These are phyloP conservation scores for Choreutis nemorana DNA, from an alignment of 2,888 invertebrate species.

Conservation along the genomic window DNA sequence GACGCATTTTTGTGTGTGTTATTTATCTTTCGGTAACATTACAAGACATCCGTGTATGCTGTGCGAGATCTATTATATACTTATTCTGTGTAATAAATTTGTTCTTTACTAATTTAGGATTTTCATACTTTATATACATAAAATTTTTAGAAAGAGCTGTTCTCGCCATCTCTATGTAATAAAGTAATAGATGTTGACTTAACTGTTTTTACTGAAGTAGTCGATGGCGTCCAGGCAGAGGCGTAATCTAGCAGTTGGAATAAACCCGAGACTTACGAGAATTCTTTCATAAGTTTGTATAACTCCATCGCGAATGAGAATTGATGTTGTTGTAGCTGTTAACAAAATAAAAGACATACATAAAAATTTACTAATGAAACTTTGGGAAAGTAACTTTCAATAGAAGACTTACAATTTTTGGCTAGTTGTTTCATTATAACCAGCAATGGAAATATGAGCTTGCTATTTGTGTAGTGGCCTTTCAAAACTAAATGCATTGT, in stretches of 20 bases:
- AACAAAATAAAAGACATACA: not conserved
- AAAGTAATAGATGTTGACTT: conserved; percentile 21
- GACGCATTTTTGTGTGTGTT: too few species aligned
- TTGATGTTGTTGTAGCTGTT: conserved; percentile 46
- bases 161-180: too few species aligned
- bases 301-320: conserved; percentile 68
- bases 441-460: conserved; percentile 64
- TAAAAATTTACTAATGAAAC: too few species aligned
- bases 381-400: conserved; percentile 1
- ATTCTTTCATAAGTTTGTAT: conserved; percentile 68
- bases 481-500: conserved; percentile 69
- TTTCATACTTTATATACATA: too few species aligned
- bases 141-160: too few species aligned
- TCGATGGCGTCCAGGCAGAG: conserved; percentile 72
- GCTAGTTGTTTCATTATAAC: conserved; percentile 68
- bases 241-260: conserved; percentile 69
- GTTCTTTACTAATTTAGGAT: too few species aligned
- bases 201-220: conserved; percentile 74
- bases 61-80: too few species aligned
- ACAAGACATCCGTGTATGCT: too few species aligned
- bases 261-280: conserved; percentile 65
- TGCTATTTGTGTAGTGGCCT: conserved; percentile 66
- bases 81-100: too few species aligned
- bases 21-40: too few species aligned
- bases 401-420: conserved; percentile 57